Evolutionary conservation across 2,113 vertebrate species (phyloP).

Genomic region (Eudyptes chrysolophus): DNA sequence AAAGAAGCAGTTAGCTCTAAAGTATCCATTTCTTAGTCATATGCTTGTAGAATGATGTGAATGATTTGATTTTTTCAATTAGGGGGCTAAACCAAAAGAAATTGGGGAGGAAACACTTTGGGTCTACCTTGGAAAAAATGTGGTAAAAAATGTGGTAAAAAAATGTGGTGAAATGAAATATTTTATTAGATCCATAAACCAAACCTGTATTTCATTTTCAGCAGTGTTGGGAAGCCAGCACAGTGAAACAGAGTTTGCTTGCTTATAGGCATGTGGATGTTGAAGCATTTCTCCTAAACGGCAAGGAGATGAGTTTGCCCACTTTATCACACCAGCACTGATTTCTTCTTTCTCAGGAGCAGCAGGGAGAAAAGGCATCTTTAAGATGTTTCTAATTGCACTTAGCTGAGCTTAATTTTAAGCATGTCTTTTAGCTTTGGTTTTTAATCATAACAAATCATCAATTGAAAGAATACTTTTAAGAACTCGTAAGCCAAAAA

Average conservation of each 20-base stretch:
- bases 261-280: neutral
- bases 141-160: neutral
- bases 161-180: neutral
- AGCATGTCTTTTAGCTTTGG: neutral
- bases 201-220: neutral
- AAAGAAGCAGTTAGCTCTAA: neutral
- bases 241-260: neutral
- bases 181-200: neutral
- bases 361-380: neutral
- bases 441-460: neutral
- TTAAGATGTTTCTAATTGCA: neutral
- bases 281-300: neutral
- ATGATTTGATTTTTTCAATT: neutral
- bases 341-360: neutral
- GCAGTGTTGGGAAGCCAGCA: neutral
- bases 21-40: neutral
- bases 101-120: neutral
- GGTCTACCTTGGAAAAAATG: neutral
- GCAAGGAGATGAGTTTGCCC: neutral
- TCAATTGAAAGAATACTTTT: neutral
- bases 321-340: neutral
- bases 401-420: neutral
- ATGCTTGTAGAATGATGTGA: neutral
- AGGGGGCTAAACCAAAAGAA: neutral
- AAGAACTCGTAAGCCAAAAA: neutral